A percentile compares a stretch with the other conserved stretches of the same genome.
Evolutionary conservation across 2,113 vertebrate species (phyloP).

Genomic region (Beaufortia kweichowensis): DNA sequence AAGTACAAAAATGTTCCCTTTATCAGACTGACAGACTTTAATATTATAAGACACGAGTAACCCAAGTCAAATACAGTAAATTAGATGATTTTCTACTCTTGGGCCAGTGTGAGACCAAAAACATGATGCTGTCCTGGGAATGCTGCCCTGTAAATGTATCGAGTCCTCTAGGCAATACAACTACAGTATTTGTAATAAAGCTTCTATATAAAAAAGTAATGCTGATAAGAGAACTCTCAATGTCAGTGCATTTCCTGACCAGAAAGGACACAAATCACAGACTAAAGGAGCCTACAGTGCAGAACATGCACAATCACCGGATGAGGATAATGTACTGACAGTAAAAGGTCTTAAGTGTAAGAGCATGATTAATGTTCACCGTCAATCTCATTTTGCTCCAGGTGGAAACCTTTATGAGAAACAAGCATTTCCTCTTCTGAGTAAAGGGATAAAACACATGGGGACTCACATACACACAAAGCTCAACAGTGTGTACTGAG

Average conservation of each 20-base stretch:
- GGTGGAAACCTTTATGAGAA: conserved; percentile 25
- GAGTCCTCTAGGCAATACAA: no score
- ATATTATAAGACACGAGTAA: not conserved
- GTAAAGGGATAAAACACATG: conserved; percentile 29
- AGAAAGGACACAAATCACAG: not conserved
- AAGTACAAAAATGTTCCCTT: not conserved
- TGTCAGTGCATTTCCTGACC: not conserved
- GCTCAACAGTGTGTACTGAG: not conserved
- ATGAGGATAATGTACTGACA: conserved; percentile 47
- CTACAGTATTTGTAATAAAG: no score
- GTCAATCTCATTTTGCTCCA: conserved; percentile 28
- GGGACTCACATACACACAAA: not conserved
- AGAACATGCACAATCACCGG: conserved; percentile 13
- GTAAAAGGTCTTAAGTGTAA: conserved; percentile 37
- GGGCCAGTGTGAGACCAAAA: not conserved
- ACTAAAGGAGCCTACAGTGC: conserved; percentile 10
- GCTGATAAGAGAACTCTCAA: not conserved
- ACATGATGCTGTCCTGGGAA: not conserved
- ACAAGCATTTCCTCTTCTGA: conserved; percentile 34
- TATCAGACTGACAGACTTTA: conserved; percentile 6
- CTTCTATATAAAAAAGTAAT: no score
- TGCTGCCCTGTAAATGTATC: no score
- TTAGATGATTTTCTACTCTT: no score
- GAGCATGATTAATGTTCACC: conserved; percentile 37
- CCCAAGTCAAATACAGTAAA: not conserved